Percentiles rank a stretch among this genome's conserved stretches.
These are phyloP conservation scores for Nyctereutes procyonoides DNA, from an alignment of 2,113 vertebrate species.

Conservation along the genomic window DNA sequence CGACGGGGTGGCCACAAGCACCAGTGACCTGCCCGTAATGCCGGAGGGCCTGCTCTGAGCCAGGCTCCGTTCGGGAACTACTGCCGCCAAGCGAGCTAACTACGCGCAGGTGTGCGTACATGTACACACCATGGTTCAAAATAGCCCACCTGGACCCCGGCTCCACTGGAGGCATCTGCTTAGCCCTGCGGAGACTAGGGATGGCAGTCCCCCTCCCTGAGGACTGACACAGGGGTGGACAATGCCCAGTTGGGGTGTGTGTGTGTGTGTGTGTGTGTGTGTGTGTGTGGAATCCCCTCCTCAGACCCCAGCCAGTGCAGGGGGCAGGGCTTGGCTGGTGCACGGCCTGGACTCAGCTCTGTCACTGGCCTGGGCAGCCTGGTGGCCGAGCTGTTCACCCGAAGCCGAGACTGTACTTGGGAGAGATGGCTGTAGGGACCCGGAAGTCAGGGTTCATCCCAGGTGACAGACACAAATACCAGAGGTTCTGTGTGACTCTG, in stretches of 20 bases:
- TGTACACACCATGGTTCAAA: background rate
- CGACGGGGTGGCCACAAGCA: rapidly evolving
- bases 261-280: too few relatives aligned
- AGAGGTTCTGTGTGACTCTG: background rate
- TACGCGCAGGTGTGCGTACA: rapidly evolving
- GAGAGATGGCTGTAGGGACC: background rate
- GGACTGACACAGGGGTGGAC: rapidly evolving
- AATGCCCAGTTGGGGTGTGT: background rate
- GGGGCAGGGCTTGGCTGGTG: background rate
- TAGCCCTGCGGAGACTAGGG: background rate
- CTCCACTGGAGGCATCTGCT: background rate
- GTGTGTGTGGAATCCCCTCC: background rate
- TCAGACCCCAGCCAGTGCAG: background rate
- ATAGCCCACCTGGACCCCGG: rapidly evolving
- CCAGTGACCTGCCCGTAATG: background rate
- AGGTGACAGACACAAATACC: background rate
- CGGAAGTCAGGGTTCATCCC: background rate
- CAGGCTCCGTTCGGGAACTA: rapidly evolving
- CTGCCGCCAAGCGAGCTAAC: background rate
- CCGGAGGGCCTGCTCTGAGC: background rate
- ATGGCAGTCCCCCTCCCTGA: background rate
- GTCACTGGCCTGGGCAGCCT: background rate
- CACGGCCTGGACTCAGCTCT: background rate
- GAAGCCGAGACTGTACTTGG: background rate
- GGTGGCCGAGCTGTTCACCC: background rate